These are phyloP conservation scores for Atta colombica DNA, from an alignment of 1,140 invertebrate genomes.

Conservation along the genomic window DNA sequence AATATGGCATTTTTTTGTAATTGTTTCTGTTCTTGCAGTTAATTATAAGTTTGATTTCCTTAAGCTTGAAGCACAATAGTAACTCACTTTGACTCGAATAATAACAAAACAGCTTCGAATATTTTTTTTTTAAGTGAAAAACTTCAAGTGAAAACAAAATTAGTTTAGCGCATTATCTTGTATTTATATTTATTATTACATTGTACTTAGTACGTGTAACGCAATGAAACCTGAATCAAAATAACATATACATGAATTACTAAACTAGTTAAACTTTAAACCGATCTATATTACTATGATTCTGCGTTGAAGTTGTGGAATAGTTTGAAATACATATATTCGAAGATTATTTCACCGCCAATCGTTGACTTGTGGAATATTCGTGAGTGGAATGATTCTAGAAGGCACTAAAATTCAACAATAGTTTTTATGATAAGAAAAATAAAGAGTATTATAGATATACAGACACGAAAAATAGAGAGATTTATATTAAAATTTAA, in stretches of 20 bases:
- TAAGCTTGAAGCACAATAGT: not conserved
- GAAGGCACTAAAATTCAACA: not conserved
- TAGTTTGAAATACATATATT: not conserved
- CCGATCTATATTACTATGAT: not conserved
- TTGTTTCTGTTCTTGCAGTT: not conserved
- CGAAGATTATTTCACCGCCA: not conserved
- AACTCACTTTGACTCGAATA: not conserved
- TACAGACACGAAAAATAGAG: not conserved
- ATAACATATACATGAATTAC: not conserved
- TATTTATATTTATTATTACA: conserved; percentile 8
- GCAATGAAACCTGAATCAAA: conserved; percentile 2
- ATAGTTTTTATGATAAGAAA: not conserved
- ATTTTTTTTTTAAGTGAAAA: not conserved
- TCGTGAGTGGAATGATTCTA: not conserved
- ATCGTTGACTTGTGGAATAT: not conserved
- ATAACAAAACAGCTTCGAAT: not conserved
- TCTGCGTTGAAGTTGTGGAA: not conserved
- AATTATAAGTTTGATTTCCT: not conserved
- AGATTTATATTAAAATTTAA: not conserved
- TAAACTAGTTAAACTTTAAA: conserved; percentile 4
- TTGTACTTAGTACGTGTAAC: not conserved
- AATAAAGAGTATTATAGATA: not conserved
- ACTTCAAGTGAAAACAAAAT: not conserved
- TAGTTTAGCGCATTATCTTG: not conserved
- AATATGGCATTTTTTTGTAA: too few species aligned